Evolutionary conservation across 2,113 vertebrate species (phyloP).

Genomic region (Asarcornis scutulata): DNA sequence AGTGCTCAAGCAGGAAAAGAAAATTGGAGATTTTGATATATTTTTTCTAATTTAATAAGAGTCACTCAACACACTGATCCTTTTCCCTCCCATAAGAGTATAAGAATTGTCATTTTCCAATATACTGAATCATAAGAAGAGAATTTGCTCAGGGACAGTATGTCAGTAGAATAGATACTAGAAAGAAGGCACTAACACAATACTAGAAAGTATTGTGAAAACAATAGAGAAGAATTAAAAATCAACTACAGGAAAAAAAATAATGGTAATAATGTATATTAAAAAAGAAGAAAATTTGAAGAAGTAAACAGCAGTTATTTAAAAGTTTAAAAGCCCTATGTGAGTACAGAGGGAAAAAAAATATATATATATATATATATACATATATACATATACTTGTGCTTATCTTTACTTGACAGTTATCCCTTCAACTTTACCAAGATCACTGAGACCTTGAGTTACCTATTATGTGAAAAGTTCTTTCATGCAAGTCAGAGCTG

Average conservation of each 20-base stretch:
- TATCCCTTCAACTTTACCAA: conserved; percentile 4
- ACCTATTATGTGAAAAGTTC: background rate
- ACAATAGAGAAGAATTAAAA: background rate
- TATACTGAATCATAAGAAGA: background rate
- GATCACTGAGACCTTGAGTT: conserved; percentile 35
- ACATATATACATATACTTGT: background rate
- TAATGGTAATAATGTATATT: background rate
- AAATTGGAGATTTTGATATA: background rate
- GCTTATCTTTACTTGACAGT: background rate
- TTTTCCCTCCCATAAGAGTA: background rate
- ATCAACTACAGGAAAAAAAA: background rate
- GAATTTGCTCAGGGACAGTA: background rate
- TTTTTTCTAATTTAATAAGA: background rate
- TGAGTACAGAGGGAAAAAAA: background rate
- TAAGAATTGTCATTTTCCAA: background rate
- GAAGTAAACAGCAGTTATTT: background rate
- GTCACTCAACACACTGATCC: background rate
- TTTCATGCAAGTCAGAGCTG: conserved; percentile 27
- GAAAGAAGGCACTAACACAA: background rate
- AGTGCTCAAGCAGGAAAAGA: background rate
- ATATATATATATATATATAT: too few species aligned
- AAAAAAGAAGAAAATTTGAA: background rate
- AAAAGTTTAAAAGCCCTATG: background rate
- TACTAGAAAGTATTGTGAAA: background rate
- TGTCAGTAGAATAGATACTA: background rate